These are phyloP conservation scores for Philotrypesis tridentata DNA, from an alignment of 1,140 invertebrate genomes.

Conservation along the genomic window DNA sequence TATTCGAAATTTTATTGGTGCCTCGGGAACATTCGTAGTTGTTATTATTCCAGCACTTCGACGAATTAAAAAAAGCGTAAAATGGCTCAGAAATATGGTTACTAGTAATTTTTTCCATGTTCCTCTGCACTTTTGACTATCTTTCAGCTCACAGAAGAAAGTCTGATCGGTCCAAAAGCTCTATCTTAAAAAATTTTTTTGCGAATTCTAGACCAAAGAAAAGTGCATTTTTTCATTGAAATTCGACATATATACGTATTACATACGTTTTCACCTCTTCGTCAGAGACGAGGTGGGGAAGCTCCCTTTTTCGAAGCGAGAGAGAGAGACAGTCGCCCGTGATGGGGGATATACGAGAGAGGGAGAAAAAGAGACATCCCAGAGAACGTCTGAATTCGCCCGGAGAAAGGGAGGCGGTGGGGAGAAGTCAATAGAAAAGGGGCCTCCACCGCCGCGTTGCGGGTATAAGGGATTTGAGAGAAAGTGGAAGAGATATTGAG, in stretches of 20 bases:
- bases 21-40: no score
- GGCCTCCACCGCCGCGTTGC: background rate
- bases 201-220: no score
- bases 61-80: no score
- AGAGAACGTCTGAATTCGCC: slow-evolving; percentile 29
- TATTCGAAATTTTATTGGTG: no score
- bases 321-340: background rate
- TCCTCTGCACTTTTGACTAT: no score
- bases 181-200: no score
- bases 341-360: background rate
- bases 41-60: no score
- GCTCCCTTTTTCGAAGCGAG: background rate
- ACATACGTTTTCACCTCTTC: background rate
- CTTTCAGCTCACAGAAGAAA: no score
- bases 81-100: no score
- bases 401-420: background rate
- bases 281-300: background rate
- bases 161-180: no score
- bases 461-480: background rate
- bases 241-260: background rate
- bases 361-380: background rate
- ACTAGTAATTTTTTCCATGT: no score
- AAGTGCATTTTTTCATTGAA: no score
- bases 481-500: slow-evolving; percentile 25
- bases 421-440: slow-evolving; percentile 31